Conservation (phyloP, 2,797 vertebrate species). For the Eutrigla gurnardus region DNA sequence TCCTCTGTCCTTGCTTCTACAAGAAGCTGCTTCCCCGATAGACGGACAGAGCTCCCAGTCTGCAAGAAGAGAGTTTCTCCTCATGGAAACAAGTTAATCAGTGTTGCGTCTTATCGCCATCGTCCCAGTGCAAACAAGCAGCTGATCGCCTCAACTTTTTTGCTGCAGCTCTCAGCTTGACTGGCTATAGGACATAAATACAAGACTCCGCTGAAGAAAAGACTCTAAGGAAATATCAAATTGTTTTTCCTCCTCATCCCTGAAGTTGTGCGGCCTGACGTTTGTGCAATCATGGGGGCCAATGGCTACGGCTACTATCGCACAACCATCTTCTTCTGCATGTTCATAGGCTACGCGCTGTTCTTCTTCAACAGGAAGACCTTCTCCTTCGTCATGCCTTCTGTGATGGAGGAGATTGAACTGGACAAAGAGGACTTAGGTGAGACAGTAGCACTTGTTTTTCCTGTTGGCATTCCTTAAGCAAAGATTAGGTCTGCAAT, state of each 20-base stretch:
- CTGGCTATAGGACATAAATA: not conserved
- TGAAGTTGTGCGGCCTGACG: slow-evolving; percentile 3
- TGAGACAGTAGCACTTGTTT: slow-evolving; percentile 72
- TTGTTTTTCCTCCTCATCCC: not conserved
- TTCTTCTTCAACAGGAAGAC: slow-evolving; percentile 99
- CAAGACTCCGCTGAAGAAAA: slow-evolving; percentile 16
- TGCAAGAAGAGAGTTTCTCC: slow-evolving; percentile 14
- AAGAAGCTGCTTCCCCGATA: slow-evolving; percentile 34
- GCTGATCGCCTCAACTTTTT: not conserved
- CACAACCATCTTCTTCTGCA: slow-evolving; percentile 88
- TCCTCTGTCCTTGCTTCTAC: slow-evolving; percentile 22
- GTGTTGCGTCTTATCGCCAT: not conserved
- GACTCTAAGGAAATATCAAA: not conserved
- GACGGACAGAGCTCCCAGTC: slow-evolving; percentile 10
- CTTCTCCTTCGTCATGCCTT: slow-evolving; percentile 97
- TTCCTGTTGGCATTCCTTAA: not conserved
- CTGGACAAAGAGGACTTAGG: slow-evolving; percentile 96
- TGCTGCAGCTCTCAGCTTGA: not conserved
- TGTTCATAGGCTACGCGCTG: slow-evolving; percentile 95
- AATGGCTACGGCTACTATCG: slow-evolving; percentile 90
- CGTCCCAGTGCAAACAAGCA: slow-evolving; percentile 21
- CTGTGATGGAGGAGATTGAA: slow-evolving; percentile 92
- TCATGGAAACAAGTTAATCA: slow-evolving; percentile 6
- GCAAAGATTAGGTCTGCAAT: not conserved
- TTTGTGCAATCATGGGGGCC: slow-evolving; percentile 82